Evolutionary conservation across 2,888 invertebrate genomes (phyloP).

Genomic region (Philereme vetulata): DNA sequence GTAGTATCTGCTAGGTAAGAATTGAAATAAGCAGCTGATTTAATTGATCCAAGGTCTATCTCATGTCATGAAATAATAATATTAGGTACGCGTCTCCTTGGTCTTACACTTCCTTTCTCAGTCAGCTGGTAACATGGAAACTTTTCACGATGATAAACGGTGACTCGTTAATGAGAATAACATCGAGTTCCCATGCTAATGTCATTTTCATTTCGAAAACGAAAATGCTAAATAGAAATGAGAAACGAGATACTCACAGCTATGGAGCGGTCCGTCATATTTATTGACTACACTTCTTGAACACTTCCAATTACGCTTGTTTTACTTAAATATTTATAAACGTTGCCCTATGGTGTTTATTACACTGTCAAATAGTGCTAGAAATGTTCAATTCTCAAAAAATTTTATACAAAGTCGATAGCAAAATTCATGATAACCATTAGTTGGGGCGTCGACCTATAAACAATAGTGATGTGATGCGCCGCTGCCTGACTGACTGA

Average conservation of each 20-base stretch:
- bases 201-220: constrained; percentile 32
- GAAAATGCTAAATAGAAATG: constrained; percentile 24
- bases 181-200: constrained; percentile 48
- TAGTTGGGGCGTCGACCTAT: constrained; percentile 59
- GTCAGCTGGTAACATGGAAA: background rate
- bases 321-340: background rate
- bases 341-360: constrained; percentile 31
- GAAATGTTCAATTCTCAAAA: constrained; percentile 12
- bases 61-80: no score
- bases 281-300: constrained; percentile 12
- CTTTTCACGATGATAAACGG: background rate
- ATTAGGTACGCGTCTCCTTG: no score
- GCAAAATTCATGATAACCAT: constrained; percentile 60
- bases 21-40: no score
- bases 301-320: constrained; percentile 3
- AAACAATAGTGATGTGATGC: background rate
- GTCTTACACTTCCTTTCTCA: no score
- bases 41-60: no score
- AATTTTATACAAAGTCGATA: constrained; percentile 52
- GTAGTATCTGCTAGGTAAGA: no score
- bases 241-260: constrained; percentile 58
- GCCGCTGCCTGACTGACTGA: no score
- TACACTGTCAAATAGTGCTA: constrained; percentile 8
- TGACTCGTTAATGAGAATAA: constrained; percentile 24
- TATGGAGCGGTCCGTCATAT: constrained; percentile 70